Evolutionary conservation across 30 jellyfish, hydroid and myxozoan species (phyloP), one percentile per base, ranked within the genome.

Genomic region (Chironex yamaguchii): DNA sequence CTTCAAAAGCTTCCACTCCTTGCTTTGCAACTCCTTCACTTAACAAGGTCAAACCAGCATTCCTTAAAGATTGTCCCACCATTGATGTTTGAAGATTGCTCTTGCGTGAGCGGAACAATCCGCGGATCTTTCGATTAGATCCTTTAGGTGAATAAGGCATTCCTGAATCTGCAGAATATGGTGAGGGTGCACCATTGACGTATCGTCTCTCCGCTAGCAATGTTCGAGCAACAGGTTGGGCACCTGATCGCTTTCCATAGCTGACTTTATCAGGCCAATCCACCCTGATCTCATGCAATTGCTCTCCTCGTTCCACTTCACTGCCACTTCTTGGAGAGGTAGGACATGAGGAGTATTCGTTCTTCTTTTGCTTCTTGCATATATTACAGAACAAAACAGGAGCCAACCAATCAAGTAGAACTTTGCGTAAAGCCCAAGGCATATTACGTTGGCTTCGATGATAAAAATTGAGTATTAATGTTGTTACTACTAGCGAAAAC

Each of bases 391-490:
- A 88, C n/a, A 88, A 78, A 4, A 88, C 20, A 0, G 96, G 96
- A 12, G 92, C 96, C 26, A 88, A 49, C 88, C 96, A 62, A 54
- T 72, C 96, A 2, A 88, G 89, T 12, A 88, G 75, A 2, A 88
- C 62, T 52, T 54, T 68, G 68, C 74, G 67, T n/a, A 82, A 42
- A 84, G 80, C 31, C 70, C 75, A 32, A 22, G 96, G 96, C 96
- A 88, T 88, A 27, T 65, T 23, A 3, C 96, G 27, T 23, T 78
- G 77, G 85, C 96, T 88, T 0, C 96, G 86, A 28, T 88, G 96
- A 80, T 88, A 88, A 66, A 78, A 68, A 51, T 88, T 88, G 54
- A 88, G 54, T 2, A 88, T 88, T 31, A 88, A 49, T 24, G 96
- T 88, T 1, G 92, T 88, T 3, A 82, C 71, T 4, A 88, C 92